Conservation (phyloP, 2,113 vertebrate genomes). For the Climacteris rufus region DNA sequence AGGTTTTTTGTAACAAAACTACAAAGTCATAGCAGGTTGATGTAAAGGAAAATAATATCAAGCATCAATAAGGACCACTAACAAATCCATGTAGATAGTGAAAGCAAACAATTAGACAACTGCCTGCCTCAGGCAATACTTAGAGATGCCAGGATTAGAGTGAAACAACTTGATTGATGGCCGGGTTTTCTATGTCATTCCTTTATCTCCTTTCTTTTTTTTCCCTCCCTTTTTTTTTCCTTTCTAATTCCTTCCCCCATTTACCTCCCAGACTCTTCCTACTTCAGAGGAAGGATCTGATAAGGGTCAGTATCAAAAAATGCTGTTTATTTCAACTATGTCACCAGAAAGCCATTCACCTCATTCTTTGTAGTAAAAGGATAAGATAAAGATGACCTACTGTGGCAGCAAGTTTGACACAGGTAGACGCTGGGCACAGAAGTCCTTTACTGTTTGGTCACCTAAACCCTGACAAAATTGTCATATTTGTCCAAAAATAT, state of each 20-base stretch:
- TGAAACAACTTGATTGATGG: not conserved
- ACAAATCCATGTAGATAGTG: not conserved
- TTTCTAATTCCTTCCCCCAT: not conserved
- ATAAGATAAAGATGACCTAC: not conserved
- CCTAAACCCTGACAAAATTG: not conserved
- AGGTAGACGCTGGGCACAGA: not conserved
- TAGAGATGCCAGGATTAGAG: not conserved
- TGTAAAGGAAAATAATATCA: not conserved
- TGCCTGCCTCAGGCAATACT: not conserved
- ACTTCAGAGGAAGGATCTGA: not conserved
- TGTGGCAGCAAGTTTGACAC: not conserved
- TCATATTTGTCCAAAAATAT: too few relatives aligned
- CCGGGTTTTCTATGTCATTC: accelerated
- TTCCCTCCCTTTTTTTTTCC: accelerated
- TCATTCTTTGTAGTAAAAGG: not conserved
- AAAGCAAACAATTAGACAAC: not conserved
- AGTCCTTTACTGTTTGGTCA: not conserved
- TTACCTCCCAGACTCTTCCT: not conserved
- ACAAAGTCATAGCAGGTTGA: not conserved
- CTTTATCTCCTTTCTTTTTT: not conserved
- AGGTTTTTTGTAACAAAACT: not conserved
- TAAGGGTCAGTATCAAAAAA: not conserved
- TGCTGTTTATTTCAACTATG: not conserved
- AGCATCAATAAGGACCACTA: not conserved
- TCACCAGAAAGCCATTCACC: not conserved